Evolutionary conservation across 2,113 vertebrate species (phyloP).

Genomic region (Pelusios castaneus): DNA sequence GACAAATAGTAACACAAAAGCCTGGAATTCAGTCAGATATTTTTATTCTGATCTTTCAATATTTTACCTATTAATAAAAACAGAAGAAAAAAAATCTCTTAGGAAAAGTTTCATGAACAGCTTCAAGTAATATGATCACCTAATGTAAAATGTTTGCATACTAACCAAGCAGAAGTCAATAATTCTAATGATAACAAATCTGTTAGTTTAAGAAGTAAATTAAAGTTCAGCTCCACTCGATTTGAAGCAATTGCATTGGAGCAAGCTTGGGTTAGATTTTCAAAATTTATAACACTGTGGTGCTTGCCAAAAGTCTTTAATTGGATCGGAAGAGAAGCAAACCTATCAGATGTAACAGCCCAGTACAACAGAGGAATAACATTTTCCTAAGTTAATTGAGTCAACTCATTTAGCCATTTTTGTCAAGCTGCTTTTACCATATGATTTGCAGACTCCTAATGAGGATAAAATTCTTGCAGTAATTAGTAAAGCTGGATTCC

Average conservation of each 20-base stretch:
- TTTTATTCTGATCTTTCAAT: not conserved
- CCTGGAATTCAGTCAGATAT: not conserved
- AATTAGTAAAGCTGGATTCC: constrained; percentile 68
- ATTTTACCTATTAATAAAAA: not conserved
- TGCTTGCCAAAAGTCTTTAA: constrained; percentile 69
- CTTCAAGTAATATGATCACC: not conserved
- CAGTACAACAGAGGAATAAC: constrained; percentile 67
- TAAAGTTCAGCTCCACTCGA: constrained; percentile 46
- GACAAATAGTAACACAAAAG: not conserved
- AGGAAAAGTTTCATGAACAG: not conserved
- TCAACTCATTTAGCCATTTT: constrained; percentile 72
- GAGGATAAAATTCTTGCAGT: constrained; percentile 53
- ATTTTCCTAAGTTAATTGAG: constrained; percentile 72
- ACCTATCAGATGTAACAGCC: constrained; percentile 61
- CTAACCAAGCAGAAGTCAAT: not conserved
- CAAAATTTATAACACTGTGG: constrained; percentile 50
- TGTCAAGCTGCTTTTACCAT: constrained; percentile 67
- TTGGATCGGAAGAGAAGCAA: constrained; percentile 64
- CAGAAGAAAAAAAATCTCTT: not conserved
- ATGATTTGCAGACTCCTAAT: constrained; percentile 66
- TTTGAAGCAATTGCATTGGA: constrained; percentile 48
- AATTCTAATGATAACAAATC: constrained; percentile 45
- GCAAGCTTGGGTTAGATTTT: constrained; percentile 59
- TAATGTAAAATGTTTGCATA: constrained; percentile 14
- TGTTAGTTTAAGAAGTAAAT: constrained; percentile 47